Percentiles rank a stretch among this genome's conserved stretches.
phyloP scores from a whole-genome alignment of 2,113 vertebrate species.

The Hiodon alosoides region DNA sequence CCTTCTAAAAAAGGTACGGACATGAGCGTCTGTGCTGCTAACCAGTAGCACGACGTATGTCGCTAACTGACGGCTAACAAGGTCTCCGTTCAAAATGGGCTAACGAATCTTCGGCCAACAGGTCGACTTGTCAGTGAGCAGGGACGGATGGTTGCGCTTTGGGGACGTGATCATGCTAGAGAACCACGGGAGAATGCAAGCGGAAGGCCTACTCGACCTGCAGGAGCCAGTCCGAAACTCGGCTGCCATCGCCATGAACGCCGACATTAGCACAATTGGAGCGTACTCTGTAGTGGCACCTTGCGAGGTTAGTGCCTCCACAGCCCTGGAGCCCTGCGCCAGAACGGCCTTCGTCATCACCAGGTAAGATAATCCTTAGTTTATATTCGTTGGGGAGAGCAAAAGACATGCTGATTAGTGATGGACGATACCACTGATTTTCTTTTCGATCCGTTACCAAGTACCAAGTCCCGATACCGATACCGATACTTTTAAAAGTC shows the following conservation, averaged over 20 bases:
- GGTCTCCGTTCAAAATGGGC: too few relatives aligned
- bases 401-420: too few relatives aligned
- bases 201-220: not conserved
- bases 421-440: too few relatives aligned
- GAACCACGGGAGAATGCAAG: constrained; percentile 45
- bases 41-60: too few relatives aligned
- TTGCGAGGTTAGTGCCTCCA: constrained; percentile 56
- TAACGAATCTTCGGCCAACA: constrained; percentile 33
- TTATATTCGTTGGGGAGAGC: too few relatives aligned
- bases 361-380: constrained; percentile 53
- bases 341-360: constrained; percentile 66
- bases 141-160: constrained; percentile 71
- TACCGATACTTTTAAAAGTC: too few relatives aligned
- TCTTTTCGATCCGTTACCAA: too few relatives aligned
- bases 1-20: constrained; percentile 69
- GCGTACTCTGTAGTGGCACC: constrained; percentile 39
- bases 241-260: constrained; percentile 60
- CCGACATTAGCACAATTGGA: constrained; percentile 49
- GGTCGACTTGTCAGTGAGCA: constrained; percentile 64
- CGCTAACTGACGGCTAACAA: too few relatives aligned
- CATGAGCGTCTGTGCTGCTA: not conserved
- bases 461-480: too few relatives aligned
- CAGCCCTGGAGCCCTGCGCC: constrained; percentile 31
- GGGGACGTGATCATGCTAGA: constrained; percentile 79
- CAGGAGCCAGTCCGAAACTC: not conserved